These are phyloP conservation scores for Poeciliopsis paucimaculata DNA, from an alignment of 2,797 vertebrate genomes.

Conservation along the genomic window DNA sequence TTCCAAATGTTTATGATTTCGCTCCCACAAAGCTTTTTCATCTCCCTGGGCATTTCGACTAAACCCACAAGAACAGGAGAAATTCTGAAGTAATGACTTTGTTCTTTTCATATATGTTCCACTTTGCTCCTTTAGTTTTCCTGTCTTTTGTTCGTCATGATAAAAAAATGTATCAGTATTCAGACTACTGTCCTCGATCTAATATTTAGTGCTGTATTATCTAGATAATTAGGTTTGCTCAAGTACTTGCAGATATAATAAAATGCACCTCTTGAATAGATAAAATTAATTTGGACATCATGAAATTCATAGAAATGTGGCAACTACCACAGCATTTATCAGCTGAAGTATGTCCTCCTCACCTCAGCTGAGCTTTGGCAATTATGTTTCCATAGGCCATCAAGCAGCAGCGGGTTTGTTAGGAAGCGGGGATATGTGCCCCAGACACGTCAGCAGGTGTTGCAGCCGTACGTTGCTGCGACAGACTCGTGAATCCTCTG, in stretches of 20 bases:
- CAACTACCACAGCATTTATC: not conserved
- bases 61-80: not conserved
- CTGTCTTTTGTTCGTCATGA: not conserved
- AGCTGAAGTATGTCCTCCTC: not conserved
- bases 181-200: not conserved
- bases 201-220: not conserved
- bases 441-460: not conserved
- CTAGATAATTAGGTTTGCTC: not conserved
- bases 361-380: not conserved
- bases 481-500: slow-evolving; percentile 11
- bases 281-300: not conserved
- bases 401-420: not conserved
- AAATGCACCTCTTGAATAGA: not conserved
- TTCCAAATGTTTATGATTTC: not conserved
- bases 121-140: not conserved
- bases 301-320: not conserved
- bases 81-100: not conserved
- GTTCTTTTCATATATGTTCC: not conserved
- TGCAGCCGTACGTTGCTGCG: not conserved
- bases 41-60: not conserved
- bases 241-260: not conserved
- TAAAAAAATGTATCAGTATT: not conserved
- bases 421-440: not conserved
- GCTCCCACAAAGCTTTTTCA: not conserved
- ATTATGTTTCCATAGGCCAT: not conserved